phyloP scores from a whole-genome alignment of 2,797 vertebrate genomes.

The Sebastes aleutianus region DNA sequence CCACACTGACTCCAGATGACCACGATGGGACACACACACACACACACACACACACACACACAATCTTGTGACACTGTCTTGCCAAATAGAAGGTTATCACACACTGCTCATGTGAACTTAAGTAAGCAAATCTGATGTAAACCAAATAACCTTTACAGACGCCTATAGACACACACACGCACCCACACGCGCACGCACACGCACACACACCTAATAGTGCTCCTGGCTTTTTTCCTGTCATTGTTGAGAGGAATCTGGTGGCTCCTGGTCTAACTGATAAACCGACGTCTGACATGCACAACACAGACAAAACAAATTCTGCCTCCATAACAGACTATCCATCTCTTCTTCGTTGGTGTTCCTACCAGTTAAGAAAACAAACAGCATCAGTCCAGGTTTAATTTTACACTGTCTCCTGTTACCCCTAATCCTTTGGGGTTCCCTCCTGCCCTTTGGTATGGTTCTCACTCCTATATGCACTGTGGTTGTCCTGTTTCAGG shows the following conservation, averaged over 20 bases:
- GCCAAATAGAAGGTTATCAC: constrained; percentile 47
- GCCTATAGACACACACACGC: background rate
- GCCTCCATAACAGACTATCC: background rate
- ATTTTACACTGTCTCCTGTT: constrained; percentile 2
- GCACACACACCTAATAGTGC: background rate
- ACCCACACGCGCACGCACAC: background rate
- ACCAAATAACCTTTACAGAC: constrained; percentile 13
- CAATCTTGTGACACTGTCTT: constrained; percentile 59
- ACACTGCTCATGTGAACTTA: constrained; percentile 55
- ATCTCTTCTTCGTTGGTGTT: background rate
- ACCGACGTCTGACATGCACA: background rate
- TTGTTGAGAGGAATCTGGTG: constrained; percentile 36
- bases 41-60: background rate
- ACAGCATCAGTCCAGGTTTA: background rate
- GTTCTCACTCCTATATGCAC: background rate
- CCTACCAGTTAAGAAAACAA: background rate
- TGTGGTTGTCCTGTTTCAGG: background rate
- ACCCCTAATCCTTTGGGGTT: constrained; percentile 17
- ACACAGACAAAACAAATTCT: background rate
- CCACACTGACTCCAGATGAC: constrained; percentile 17
- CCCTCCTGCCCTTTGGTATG: constrained; percentile 21
- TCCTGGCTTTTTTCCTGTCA: constrained; percentile 51
- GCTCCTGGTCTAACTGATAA: constrained; percentile 20
- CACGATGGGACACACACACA: background rate
- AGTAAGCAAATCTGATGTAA: constrained; percentile 31